phyloP scores from a whole-genome alignment of 1,140 invertebrate genomes.

The Grapholita molesta region DNA sequence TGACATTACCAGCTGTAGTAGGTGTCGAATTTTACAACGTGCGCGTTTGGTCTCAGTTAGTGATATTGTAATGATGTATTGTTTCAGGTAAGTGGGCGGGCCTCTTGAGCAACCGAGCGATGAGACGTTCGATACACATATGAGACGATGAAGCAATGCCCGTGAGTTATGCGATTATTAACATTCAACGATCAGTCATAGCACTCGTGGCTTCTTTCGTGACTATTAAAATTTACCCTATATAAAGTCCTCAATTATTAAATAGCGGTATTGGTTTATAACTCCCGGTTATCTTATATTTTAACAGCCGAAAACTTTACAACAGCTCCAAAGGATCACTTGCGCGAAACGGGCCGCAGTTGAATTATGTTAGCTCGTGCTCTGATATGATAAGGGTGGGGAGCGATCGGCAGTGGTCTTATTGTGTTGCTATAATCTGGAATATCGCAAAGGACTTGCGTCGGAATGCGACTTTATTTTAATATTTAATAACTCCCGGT shows the following conservation, averaged over 20 bases:
- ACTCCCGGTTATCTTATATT: background rate
- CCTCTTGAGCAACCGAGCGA: conserved; percentile 48
- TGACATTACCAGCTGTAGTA: conserved; percentile 21
- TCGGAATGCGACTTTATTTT: conserved; percentile 75
- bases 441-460: conserved; percentile 67
- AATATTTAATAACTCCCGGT: conserved; percentile 75
- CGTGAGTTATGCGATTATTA: conserved; percentile 54
- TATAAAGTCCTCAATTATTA: background rate
- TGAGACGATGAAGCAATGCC: conserved; percentile 50
- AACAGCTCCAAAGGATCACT: conserved; percentile 39
- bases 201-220: background rate
- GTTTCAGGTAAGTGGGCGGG: conserved; percentile 73
- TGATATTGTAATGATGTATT: conserved; percentile 75
- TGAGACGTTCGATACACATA: conserved; percentile 57
- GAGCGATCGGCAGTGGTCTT: conserved; percentile 55
- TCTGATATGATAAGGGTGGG: conserved; percentile 62
- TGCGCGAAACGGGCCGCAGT: conserved; percentile 37
- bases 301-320: conserved; percentile 43
- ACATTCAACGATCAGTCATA: conserved; percentile 23
- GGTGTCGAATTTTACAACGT: conserved; percentile 43
- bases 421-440: conserved; percentile 69
- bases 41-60: conserved; percentile 44
- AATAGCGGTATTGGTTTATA: background rate
- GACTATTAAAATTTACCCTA: conserved; percentile 7
- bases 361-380: conserved; percentile 59